Conservation (phyloP, 2,888 invertebrate species). For the Sarcophaga subvicina region DNA sequence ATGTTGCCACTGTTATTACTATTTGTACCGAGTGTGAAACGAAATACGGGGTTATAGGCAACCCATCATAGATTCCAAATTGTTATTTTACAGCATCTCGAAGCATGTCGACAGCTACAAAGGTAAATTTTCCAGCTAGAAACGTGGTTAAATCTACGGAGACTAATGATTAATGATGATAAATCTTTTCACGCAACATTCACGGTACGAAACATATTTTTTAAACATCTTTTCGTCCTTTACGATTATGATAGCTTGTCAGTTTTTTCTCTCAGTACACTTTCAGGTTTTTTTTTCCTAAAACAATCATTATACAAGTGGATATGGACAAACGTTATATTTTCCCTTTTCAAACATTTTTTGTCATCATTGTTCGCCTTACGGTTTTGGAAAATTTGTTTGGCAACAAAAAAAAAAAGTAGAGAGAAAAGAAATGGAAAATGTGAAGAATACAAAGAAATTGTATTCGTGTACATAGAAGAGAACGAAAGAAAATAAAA, state of each 20-base stretch:
- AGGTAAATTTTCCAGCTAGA: no score
- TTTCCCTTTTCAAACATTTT: slow-evolving; percentile 4
- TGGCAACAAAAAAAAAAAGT: no score
- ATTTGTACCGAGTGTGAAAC: no score
- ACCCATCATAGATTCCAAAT: no score
- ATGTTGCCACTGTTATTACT: no score
- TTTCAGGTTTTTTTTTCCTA: slow-evolving; percentile 12
- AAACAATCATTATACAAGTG: slow-evolving; percentile 7
- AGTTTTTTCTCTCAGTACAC: not conserved
- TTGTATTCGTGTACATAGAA: not conserved
- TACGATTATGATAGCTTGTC: not conserved
- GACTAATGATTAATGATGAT: no score
- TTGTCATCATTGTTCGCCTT: slow-evolving; percentile 32
- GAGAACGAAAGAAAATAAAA: not conserved
- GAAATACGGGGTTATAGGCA: no score
- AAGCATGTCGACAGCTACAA: no score
- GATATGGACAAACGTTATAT: slow-evolving; percentile 6
- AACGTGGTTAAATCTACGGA: no score
- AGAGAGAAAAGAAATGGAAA: not conserved
- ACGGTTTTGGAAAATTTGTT: slow-evolving; percentile 28
- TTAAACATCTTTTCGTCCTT: not conserved
- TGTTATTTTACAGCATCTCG: no score
- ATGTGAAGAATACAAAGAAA: slow-evolving; percentile 6
- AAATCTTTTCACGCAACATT: no score
- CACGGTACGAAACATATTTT: not conserved